Base-by-base conservation (phyloP, 2,888 invertebrate genomes). In the Octodonta nipae region DNA sequence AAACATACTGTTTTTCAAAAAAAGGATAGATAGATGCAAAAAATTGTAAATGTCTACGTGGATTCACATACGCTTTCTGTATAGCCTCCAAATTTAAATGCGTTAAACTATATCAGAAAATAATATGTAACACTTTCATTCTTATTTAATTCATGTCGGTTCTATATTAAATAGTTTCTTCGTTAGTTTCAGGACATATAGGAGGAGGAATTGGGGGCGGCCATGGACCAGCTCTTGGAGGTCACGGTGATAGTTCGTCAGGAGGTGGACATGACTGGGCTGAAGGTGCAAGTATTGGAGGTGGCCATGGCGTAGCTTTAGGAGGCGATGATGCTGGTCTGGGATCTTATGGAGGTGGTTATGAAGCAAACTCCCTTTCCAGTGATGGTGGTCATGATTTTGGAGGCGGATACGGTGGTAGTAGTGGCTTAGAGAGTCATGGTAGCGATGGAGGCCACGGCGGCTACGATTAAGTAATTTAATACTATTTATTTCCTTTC, bases 261-360 rank as follows among this genome's bases (percentile, higher is more conserved):
- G 48, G 47, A 6, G 44, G 40, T 14, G 41, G 36, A n/a, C 41
- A 40, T 12, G 39, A 30, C 15, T 35, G 65, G 61, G 44, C 66
- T 52, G 13, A 66, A 63, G 37, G 64, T 62, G 38, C 59, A 48
- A 46, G 61, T 61, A 2, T 62, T 47, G 5, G 63, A 54, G 5
- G 66, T n/a, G 40, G 38, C 13, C 43, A 26, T 36, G 44, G 29
- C 34, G 42, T 35, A 25, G 30, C 29, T 29, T 15, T 30, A 22
- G 39, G 45, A 35, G 43, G 44, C 37, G 42, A 46, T 24, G 35
- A 10, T 30, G 30, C 45, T 43, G 31, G 25, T 13, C 8, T 11
- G 11, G 30, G 30, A n/a, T 26, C 42, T 16, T 37, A 37, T 26
- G 44, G 43, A 6, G 45, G 30, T 11, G 17, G 30, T 11, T n/a